Conservation (phyloP, 2,888 invertebrate species). For the Tromatobia lineatoria region DNA sequence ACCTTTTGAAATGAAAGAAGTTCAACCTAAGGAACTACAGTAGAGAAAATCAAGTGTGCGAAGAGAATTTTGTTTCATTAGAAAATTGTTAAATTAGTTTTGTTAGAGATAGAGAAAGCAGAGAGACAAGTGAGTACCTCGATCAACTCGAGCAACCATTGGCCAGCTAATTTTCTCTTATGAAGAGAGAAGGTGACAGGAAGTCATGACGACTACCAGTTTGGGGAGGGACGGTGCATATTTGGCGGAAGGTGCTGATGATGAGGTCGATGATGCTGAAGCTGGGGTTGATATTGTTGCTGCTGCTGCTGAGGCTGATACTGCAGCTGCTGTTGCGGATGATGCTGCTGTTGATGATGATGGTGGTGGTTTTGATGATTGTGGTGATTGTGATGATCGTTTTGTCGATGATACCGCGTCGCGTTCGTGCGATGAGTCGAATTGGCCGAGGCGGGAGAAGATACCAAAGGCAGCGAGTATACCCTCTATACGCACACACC, state of each 20-base stretch:
- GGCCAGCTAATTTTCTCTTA: conserved; percentile 19
- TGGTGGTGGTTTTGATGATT: conserved; percentile 78
- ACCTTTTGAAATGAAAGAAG: conserved; percentile 4
- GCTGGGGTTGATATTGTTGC: conserved; percentile 64
- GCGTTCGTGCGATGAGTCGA: conserved; percentile 82
- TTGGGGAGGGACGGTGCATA: conserved; percentile 83
- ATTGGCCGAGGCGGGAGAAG: conserved; percentile 78
- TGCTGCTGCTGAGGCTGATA: conserved; percentile 66
- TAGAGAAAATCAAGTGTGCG: conserved; percentile 11
- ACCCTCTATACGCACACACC: conserved; percentile 83
- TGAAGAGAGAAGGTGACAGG: conserved; percentile 43
- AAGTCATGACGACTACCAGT: conserved; percentile 80
- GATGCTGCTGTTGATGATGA: conserved; percentile 72
- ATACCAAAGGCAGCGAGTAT: conserved; percentile 86
- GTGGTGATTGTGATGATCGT: conserved; percentile 80
- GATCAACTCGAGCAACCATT: conserved; percentile 46
- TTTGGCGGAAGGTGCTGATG: conserved; percentile 80
- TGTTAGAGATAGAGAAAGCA: conserved; percentile 44
- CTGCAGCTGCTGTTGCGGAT: conserved; percentile 70
- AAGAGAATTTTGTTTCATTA: neutral
- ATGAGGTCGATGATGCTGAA: conserved; percentile 73
- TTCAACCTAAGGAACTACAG: neutral
- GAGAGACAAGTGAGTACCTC: conserved; percentile 51
- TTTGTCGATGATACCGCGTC: conserved; percentile 83
- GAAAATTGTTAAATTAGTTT: neutral